Percentiles rank a stretch among this genome's conserved stretches.
phyloP scores from a whole-genome alignment of 2,888 invertebrate genomes.

The Hanleya hanleyi region DNA sequence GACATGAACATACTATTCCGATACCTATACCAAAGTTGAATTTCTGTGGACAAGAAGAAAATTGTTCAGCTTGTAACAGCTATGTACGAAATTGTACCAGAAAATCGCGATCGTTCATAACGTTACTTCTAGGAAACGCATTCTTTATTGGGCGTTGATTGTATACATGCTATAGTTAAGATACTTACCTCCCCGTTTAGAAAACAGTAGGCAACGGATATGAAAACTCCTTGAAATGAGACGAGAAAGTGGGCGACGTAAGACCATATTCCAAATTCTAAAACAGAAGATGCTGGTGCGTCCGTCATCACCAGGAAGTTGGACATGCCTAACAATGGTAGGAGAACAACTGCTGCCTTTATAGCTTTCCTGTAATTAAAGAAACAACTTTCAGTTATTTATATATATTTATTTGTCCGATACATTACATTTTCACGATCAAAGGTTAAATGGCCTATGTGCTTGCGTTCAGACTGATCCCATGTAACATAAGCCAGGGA shows the following conservation, averaged over 20 bases:
- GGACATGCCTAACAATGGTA: slow-evolving; percentile 75
- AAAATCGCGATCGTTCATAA: no score
- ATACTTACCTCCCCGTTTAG: slow-evolving; percentile 74
- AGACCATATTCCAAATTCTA: slow-evolving; percentile 71
- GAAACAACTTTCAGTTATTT: no score
- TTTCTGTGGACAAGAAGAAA: no score
- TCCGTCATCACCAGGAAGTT: slow-evolving; percentile 75
- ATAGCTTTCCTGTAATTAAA: slow-evolving; percentile 74
- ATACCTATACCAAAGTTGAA: no score
- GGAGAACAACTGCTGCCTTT: slow-evolving; percentile 75
- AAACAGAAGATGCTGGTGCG: slow-evolving; percentile 58
- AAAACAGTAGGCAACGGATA: slow-evolving; percentile 76
- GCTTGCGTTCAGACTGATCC: no score
- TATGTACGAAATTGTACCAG: no score
- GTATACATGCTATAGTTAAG: background rate
- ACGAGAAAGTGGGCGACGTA: slow-evolving; percentile 73
- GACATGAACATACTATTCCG: no score
- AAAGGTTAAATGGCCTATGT: no score
- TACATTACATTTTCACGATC: no score
- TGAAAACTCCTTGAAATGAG: slow-evolving; percentile 75
- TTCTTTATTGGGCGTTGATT: background rate
- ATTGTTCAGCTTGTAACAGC: no score
- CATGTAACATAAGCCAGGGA: no score
- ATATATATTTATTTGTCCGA: no score
- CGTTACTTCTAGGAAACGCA: background rate